phyloP scores from a whole-genome alignment of 2,888 invertebrate genomes.

The Tipula vernalis region DNA sequence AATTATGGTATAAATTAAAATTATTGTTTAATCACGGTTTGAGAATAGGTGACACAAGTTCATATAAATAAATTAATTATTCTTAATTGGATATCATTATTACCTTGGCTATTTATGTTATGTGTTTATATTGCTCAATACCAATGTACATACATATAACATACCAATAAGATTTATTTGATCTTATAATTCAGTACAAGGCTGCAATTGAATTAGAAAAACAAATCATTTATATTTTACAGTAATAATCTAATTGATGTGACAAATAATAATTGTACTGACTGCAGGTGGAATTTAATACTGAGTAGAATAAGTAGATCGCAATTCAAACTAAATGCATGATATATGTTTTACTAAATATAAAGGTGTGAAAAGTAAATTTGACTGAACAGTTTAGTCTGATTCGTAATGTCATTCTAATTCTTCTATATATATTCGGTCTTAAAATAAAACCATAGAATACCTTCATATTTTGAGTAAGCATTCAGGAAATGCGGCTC shows the following conservation, averaged over 20 bases:
- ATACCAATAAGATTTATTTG: neutral
- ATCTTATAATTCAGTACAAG: conserved; percentile 4
- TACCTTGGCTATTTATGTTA: neutral
- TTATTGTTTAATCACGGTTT: neutral
- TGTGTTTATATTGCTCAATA: neutral
- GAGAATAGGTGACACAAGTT: neutral
- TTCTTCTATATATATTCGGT: too few relatives aligned
- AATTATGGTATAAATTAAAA: neutral
- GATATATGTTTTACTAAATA: too few relatives aligned
- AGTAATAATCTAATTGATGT: neutral
- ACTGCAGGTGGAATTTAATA: too few relatives aligned
- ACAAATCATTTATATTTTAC: neutral
- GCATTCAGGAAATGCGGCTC: too few relatives aligned
- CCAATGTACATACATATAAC: neutral
- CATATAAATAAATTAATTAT: neutral
- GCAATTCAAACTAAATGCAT: too few relatives aligned
- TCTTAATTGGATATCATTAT: neutral
- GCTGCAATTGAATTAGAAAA: neutral
- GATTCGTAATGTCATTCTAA: too few relatives aligned
- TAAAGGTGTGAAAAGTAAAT: too few relatives aligned
- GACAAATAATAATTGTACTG: neutral
- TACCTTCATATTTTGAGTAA: too few relatives aligned
- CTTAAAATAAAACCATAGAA: too few relatives aligned
- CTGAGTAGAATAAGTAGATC: too few relatives aligned
- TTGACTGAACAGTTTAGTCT: too few relatives aligned